These are phyloP conservation scores for Agrochola circellaris DNA, from an alignment of 2,888 invertebrate species.

Conservation along the genomic window DNA sequence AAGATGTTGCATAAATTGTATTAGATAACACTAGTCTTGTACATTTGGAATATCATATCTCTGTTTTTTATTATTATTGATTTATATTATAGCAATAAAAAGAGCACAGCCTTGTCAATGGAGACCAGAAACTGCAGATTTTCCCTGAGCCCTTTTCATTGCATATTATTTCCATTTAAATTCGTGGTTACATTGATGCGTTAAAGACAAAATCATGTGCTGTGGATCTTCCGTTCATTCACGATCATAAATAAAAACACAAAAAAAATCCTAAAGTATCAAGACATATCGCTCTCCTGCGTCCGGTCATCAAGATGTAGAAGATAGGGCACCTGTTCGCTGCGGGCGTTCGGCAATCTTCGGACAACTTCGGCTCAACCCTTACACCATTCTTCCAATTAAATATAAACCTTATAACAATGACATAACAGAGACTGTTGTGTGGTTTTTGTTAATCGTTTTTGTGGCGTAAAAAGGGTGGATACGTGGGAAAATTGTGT, in stretches of 20 bases:
- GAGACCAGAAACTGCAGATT: not conserved
- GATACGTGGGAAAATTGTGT: slow-evolving; percentile 64
- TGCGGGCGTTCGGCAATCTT: slow-evolving; percentile 77
- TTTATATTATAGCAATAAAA: not conserved
- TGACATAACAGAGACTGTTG: slow-evolving; percentile 22
- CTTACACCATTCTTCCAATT: slow-evolving; percentile 41
- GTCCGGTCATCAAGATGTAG: slow-evolving; percentile 85
- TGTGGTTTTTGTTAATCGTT: slow-evolving; percentile 21
- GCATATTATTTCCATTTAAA: not conserved
- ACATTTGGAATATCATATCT: too few species aligned
- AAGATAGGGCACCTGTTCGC: slow-evolving; percentile 84
- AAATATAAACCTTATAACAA: slow-evolving; percentile 29
- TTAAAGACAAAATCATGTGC: not conserved
- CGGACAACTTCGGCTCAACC: slow-evolving; percentile 72
- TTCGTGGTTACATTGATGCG: not conserved
- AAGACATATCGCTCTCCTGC: slow-evolving; percentile 68
- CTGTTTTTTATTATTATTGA: too few species aligned
- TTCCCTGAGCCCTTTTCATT: too few species aligned
- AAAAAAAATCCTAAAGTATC: slow-evolving; percentile 72
- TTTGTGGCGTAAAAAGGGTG: slow-evolving; percentile 52
- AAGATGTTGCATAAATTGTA: not conserved
- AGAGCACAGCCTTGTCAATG: not conserved
- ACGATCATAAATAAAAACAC: not conserved
- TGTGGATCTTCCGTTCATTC: not conserved
- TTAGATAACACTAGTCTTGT: not conserved